Conservation (phyloP, 2,797 vertebrate genomes). For the Artibeus lituratus region DNA sequence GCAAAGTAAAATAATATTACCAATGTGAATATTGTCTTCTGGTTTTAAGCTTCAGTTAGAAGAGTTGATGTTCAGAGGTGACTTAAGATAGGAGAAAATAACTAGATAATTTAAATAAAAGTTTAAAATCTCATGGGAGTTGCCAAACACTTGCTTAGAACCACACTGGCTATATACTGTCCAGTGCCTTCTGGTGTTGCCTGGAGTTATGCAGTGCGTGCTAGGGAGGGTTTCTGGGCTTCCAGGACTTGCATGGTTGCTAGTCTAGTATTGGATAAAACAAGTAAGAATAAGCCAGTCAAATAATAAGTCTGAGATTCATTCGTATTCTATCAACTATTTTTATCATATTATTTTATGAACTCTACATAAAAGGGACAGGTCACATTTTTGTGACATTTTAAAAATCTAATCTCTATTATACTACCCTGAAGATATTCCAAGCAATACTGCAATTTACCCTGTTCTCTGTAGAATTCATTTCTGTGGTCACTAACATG, state of each 20-base stretch:
- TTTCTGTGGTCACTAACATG: background rate
- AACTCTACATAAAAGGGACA: background rate
- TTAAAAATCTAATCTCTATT: background rate
- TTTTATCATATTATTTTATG: background rate
- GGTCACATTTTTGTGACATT: background rate
- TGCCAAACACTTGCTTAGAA: background rate
- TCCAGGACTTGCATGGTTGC: background rate
- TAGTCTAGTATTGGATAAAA: background rate
- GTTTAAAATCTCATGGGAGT: background rate
- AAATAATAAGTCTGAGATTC: background rate
- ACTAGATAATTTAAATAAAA: background rate
- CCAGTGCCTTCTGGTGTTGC: background rate
- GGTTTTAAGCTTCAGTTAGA: background rate
- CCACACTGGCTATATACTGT: background rate
- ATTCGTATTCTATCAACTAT: background rate
- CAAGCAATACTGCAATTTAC: background rate
- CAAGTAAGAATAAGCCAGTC: background rate
- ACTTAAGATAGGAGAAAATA: background rate
- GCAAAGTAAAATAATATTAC: background rate
- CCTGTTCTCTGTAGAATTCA: background rate
- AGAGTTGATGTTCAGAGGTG: background rate
- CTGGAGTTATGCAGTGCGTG: background rate
- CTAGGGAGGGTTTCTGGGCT: background rate
- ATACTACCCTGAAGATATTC: background rate
- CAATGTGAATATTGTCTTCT: background rate